Evolutionary conservation across 2,888 invertebrate genomes (phyloP).

Genomic region (Prosapia bicincta): DNA sequence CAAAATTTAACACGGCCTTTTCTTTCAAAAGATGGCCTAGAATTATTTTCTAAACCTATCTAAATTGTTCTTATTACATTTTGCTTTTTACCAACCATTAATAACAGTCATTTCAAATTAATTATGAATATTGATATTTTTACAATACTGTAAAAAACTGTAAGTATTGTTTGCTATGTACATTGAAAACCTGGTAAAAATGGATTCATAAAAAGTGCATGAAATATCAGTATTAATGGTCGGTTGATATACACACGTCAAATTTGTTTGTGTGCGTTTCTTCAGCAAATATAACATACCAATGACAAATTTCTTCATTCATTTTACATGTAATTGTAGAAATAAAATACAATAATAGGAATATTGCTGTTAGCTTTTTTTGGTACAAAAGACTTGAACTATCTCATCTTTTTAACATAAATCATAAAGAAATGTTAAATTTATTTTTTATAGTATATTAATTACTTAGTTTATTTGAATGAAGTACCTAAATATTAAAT

Average conservation of each 20-base stretch:
- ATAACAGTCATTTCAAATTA: background rate
- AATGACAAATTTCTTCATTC: background rate
- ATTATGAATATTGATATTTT: background rate
- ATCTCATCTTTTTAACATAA: no score
- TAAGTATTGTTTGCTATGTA: background rate
- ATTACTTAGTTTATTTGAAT: no score
- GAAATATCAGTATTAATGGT: background rate
- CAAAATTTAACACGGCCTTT: background rate
- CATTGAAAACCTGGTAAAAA: background rate
- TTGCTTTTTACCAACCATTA: background rate
- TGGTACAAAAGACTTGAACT: no score
- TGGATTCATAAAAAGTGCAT: constrained; percentile 3
- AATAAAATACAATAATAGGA: no score
- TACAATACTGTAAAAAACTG: constrained; percentile 1
- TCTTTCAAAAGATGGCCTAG: background rate
- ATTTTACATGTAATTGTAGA: no score
- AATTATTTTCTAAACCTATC: background rate
- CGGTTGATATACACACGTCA: background rate
- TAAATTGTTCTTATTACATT: background rate
- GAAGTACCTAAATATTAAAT: no score
- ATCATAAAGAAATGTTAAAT: no score
- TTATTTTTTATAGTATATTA: no score
- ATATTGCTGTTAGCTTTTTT: no score
- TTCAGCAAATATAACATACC: background rate
- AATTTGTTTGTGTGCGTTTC: background rate